A percentile compares a stretch with the other conserved stretches of the same genome.
These are phyloP conservation scores for Ficedula albicollis DNA, from an alignment of 2,797 vertebrate genomes.

Conservation along the genomic window DNA sequence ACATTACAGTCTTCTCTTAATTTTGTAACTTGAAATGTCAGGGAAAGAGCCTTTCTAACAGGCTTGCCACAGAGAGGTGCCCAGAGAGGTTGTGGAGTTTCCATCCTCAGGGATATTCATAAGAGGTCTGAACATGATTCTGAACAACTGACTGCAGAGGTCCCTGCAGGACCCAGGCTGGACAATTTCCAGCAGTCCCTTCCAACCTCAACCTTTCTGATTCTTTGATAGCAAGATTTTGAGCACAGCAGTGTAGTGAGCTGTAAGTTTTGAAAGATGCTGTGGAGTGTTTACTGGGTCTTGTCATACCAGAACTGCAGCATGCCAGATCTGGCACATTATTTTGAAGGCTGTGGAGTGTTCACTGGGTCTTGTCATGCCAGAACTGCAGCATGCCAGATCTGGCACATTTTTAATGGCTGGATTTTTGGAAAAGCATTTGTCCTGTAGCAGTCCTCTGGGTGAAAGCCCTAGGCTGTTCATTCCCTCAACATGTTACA, in stretches of 20 bases:
- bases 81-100: background rate
- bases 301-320: background rate
- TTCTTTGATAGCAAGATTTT: background rate
- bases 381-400: background rate
- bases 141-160: accelerated
- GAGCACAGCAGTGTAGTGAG: background rate
- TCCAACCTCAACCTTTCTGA: background rate
- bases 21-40: background rate
- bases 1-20: background rate
- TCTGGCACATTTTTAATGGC: background rate
- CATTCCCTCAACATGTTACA: background rate
- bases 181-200: background rate
- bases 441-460: background rate
- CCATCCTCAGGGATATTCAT: background rate
- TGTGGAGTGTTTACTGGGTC: background rate
- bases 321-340: background rate
- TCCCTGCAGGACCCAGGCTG: background rate
- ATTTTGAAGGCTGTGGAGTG: accelerated
- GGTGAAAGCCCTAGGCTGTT: background rate
- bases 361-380: background rate
- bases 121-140: background rate
- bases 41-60: background rate
- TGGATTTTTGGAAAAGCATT: background rate
- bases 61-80: background rate
- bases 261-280: background rate